Conservation (phyloP, 2,797 vertebrate genomes). For the Clarias laeviceps region DNA sequence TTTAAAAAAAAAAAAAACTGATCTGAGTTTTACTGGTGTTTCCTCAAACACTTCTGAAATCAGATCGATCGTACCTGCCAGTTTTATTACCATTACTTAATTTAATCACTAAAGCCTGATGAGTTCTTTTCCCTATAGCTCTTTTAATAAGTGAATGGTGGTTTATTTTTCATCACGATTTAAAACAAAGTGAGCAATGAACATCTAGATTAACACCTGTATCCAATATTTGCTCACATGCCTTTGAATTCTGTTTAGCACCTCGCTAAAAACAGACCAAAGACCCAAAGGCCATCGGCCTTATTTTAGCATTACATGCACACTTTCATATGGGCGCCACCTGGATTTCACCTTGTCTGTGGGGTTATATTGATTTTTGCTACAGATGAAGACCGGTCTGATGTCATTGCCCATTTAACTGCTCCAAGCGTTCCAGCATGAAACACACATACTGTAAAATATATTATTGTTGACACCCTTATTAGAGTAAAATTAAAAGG, state of each 20-base stretch:
- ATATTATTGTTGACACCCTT: background rate
- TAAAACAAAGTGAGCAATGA: background rate
- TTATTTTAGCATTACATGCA: conserved; percentile 2
- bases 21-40: background rate
- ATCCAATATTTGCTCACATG: background rate
- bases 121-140: no score
- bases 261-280: conserved; percentile 59
- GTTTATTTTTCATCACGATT: background rate
- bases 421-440: conserved; percentile 52
- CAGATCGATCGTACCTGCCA: background rate
- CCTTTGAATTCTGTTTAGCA: conserved; percentile 48
- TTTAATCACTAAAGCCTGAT: background rate
- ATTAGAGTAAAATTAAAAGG: background rate
- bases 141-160: background rate
- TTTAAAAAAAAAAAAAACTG: background rate
- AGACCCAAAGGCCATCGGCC: background rate
- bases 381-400: conserved; percentile 49
- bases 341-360: background rate
- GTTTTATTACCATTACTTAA: background rate
- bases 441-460: conserved; percentile 20
- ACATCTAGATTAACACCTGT: conserved; percentile 14
- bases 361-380: background rate
- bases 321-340: conserved; percentile 35
- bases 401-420: conserved; percentile 76
- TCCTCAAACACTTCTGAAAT: background rate